phyloP scores from a whole-genome alignment of 2,113 vertebrate species.

The Prunella himalayana region DNA sequence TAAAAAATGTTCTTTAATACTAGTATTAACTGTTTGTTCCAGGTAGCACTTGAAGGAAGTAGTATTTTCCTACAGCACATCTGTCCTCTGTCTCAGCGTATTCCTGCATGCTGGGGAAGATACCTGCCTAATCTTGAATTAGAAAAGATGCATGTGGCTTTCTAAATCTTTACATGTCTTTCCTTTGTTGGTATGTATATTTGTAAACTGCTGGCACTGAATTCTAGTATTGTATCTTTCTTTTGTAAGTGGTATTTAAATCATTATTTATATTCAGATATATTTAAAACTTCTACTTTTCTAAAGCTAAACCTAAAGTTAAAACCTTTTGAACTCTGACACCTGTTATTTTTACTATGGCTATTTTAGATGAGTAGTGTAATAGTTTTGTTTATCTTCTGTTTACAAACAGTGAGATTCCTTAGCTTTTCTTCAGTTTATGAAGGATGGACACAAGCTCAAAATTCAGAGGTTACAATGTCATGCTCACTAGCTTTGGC shows the following conservation, averaged over 20 bases:
- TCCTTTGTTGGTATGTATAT: slow-evolving; percentile 70
- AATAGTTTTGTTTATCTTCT: not conserved
- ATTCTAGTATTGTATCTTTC: not conserved
- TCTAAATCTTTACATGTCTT: slow-evolving; percentile 67
- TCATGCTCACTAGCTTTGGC: not conserved
- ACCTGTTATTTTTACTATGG: not conserved
- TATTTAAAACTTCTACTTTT: not conserved
- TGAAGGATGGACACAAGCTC: not conserved
- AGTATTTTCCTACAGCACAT: slow-evolving; percentile 1
- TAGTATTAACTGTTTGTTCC: slow-evolving; percentile 69
- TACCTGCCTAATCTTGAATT: slow-evolving; percentile 68
- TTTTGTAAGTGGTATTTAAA: not conserved
- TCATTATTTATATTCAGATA: not conserved
- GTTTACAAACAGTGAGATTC: not conserved
- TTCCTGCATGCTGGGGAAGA: slow-evolving; percentile 68
- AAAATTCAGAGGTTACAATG: not conserved
- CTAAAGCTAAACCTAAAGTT: not conserved
- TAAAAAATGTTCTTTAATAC: slow-evolving; percentile 14
- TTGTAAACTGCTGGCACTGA: not conserved
- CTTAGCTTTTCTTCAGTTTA: not conserved
- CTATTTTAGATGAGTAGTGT: not conserved
- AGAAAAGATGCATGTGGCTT: slow-evolving; percentile 77
- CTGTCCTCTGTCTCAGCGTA: slow-evolving; percentile 40
- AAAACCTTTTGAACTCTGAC: not conserved
- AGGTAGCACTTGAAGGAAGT: slow-evolving; percentile 67